phyloP scores from a whole-genome alignment of 1,140 invertebrate species.

The Oreohelix idahoensis region DNA sequence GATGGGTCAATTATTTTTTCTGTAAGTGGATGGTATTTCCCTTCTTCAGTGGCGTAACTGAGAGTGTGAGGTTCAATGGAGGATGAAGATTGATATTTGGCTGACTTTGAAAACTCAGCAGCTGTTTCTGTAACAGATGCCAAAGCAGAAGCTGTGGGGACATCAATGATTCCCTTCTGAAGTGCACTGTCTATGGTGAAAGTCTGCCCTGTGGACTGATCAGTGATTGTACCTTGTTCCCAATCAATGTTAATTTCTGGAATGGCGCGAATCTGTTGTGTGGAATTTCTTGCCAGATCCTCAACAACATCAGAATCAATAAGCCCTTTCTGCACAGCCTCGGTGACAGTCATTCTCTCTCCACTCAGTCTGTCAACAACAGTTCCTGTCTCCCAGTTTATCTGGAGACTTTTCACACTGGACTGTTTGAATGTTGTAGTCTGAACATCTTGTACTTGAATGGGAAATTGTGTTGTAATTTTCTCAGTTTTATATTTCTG shows the following conservation, averaged over 20 bases:
- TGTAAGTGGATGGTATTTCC: constrained; percentile 47
- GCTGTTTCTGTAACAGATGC: constrained; percentile 52
- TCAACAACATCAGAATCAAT: constrained; percentile 87
- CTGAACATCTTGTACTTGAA: constrained; percentile 60
- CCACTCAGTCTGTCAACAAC: constrained; percentile 83
- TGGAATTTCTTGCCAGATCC: constrained; percentile 76
- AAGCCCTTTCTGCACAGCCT: constrained; percentile 88
- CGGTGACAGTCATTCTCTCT: constrained; percentile 83
- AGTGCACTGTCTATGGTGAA: constrained; percentile 85
- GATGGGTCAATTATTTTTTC: constrained; percentile 81
- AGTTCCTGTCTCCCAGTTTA: constrained; percentile 63
- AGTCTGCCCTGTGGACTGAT: constrained; percentile 84
- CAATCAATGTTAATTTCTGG: constrained; percentile 67
- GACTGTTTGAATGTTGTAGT: background rate
- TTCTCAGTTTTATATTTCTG: background rate
- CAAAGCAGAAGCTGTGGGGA: constrained; percentile 56
- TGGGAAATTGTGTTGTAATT: background rate
- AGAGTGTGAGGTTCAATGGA: constrained; percentile 44
- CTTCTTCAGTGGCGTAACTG: constrained; percentile 51
- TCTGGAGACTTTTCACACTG: constrained; percentile 52
- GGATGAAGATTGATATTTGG: background rate
- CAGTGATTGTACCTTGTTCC: constrained; percentile 74
- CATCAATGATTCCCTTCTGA: constrained; percentile 82
- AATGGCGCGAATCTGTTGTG: constrained; percentile 74
- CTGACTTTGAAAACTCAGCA: background rate